Evolutionary conservation across 2,113 vertebrate genomes (phyloP).

Genomic region (Ctenodactylus gundi): DNA sequence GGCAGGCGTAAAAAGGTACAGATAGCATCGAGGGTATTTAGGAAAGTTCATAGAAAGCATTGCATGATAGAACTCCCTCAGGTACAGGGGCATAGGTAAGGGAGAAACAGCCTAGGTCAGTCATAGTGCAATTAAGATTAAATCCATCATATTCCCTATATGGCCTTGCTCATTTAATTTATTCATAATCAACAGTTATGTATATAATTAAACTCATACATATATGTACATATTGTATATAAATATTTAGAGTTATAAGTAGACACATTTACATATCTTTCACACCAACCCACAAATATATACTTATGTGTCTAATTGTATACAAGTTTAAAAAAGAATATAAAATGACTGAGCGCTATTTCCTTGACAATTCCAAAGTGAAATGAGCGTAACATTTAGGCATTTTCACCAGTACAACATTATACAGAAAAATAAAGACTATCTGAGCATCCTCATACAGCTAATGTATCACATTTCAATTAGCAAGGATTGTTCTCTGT

Average conservation of each 20-base stretch:
- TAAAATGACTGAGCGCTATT: background rate
- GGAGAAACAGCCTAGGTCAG: background rate
- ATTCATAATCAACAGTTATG: background rate
- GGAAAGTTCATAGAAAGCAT: background rate
- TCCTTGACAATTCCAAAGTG: background rate
- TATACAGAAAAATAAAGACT: conserved; percentile 18
- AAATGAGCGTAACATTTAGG: background rate
- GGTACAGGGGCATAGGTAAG: background rate
- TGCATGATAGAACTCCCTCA: background rate
- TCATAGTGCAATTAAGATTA: background rate
- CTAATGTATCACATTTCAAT: conserved; percentile 31
- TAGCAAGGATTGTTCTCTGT: conserved; percentile 3
- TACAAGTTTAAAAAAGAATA: background rate
- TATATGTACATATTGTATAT: background rate
- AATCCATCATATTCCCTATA: background rate
- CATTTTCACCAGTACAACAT: background rate
- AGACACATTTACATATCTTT: background rate
- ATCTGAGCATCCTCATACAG: background rate
- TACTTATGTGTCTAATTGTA: background rate
- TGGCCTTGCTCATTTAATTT: background rate
- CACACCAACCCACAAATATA: background rate
- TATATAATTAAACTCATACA: background rate
- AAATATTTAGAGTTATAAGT: background rate
- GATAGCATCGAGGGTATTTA: background rate
- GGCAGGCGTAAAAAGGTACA: background rate